Conservation (phyloP, 92 coral and sea anemone species). For the Epizoanthus stellaris region DNA sequence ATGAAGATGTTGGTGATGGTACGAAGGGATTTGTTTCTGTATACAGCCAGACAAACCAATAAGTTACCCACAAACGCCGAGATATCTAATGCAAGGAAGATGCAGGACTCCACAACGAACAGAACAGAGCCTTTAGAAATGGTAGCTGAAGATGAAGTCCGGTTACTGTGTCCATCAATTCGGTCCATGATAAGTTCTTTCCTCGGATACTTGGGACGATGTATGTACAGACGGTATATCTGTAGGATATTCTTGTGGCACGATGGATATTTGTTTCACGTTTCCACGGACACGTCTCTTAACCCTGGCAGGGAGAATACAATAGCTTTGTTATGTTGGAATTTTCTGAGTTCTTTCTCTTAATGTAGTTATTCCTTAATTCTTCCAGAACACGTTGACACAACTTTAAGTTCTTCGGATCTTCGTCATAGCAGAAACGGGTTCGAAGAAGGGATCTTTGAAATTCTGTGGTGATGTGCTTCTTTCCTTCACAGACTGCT, state of each 20-base stretch:
- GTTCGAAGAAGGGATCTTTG: too few species aligned
- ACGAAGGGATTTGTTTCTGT: slow-evolving; percentile 22
- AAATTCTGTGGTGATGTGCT: too few species aligned
- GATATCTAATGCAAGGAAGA: slow-evolving; percentile 17
- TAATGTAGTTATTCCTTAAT: too few species aligned
- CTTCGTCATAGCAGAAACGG: too few species aligned
- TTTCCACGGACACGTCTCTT: not conserved
- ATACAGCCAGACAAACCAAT: slow-evolving; percentile 30
- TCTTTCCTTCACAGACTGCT: too few species aligned
- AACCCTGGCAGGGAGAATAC: not conserved
- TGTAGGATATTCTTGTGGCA: not conserved
- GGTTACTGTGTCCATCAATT: not conserved
- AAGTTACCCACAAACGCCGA: slow-evolving; percentile 15
- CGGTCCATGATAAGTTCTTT: slow-evolving; percentile 2
- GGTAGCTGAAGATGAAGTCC: not conserved
- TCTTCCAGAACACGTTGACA: too few species aligned
- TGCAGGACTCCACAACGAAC: slow-evolving; percentile 17
- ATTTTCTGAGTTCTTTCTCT: too few species aligned
- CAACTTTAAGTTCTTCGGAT: too few species aligned
- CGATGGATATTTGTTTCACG: not conserved
- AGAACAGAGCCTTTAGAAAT: slow-evolving; percentile 14
- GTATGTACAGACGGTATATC: not conserved
- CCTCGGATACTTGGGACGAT: not conserved
- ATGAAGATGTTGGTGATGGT: slow-evolving; percentile 27
- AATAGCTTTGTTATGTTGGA: slow-evolving; percentile 2